These are phyloP conservation scores for Neomonachus schauinslandi DNA, from an alignment of 2,113 vertebrate species.

Conservation along the genomic window DNA sequence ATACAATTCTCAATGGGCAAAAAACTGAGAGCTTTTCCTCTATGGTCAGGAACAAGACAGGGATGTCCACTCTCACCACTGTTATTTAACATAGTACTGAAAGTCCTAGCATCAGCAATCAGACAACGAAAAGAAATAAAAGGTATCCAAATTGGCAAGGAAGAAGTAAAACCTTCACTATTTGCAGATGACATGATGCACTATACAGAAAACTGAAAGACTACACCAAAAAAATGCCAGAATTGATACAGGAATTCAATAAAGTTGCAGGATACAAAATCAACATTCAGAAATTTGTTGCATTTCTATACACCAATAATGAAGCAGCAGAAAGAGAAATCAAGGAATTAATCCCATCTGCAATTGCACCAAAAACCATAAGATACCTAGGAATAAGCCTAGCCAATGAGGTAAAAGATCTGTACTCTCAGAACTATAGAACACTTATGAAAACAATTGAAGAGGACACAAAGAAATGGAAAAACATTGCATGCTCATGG, in stretches of 20 bases:
- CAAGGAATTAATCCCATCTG: background rate
- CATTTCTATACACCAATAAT: background rate
- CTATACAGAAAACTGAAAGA: background rate
- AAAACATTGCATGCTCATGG: background rate
- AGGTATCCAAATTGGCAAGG: background rate
- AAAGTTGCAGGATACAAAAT: background rate
- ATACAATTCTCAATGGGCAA: too few relatives aligned
- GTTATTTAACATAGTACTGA: too few relatives aligned
- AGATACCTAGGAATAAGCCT: background rate
- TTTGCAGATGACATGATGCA: background rate
- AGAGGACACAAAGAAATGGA: background rate
- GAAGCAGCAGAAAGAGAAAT: background rate
- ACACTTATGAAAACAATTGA: background rate
- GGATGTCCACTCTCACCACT: too few relatives aligned
- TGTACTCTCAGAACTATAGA: background rate
- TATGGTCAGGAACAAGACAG: too few relatives aligned
- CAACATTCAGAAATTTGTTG: background rate
- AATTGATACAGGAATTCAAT: background rate
- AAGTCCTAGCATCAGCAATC: background rate
- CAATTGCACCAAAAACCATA: background rate
- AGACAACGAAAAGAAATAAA: background rate
- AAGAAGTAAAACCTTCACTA: background rate
- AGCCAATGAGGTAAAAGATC: background rate
- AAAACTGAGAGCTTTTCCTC: too few relatives aligned
- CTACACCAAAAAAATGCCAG: background rate